Evolutionary conservation across 2,797 vertebrate species (phyloP).

Genomic region (Enteromius mattozi): DNA sequence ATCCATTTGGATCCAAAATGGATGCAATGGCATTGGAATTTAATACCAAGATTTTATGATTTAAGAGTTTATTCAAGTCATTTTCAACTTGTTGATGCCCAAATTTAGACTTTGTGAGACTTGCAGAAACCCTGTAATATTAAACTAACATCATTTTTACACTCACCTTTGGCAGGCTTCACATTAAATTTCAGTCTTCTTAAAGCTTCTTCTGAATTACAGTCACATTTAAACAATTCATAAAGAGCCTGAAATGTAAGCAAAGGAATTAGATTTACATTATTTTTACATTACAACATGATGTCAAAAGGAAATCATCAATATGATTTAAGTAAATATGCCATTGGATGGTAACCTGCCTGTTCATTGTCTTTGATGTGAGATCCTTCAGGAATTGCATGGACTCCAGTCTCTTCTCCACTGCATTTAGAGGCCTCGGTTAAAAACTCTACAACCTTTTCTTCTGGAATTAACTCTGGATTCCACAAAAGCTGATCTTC

Average conservation of each 20-base stretch:
- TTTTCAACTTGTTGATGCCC: not conserved
- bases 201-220: slow-evolving; percentile 94
- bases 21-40: not conserved
- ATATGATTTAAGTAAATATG: not conserved
- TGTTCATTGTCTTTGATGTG: slow-evolving; percentile 99
- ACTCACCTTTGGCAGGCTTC: slow-evolving; percentile 93
- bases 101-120: not conserved
- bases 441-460: slow-evolving; percentile 92
- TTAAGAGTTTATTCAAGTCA: not conserved
- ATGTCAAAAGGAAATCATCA: not conserved
- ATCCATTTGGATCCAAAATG: not conserved
- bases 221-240: slow-evolving; percentile 96
- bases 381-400: slow-evolving; percentile 92
- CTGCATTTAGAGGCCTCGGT: slow-evolving; percentile 90
- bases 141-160: not conserved
- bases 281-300: not conserved
- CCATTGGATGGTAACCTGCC: slow-evolving; percentile 69
- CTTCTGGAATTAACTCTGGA: slow-evolving; percentile 90
- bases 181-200: slow-evolving; percentile 92
- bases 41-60: not conserved
- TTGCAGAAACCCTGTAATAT: not conserved
- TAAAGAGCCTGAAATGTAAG: slow-evolving; percentile 86
- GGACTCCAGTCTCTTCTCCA: slow-evolving; percentile 90
- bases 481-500: slow-evolving; percentile 98
- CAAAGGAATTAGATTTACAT: slow-evolving; percentile 5